Conservation (phyloP, 1,140 invertebrate species). For the Solenopsis invicta region DNA sequence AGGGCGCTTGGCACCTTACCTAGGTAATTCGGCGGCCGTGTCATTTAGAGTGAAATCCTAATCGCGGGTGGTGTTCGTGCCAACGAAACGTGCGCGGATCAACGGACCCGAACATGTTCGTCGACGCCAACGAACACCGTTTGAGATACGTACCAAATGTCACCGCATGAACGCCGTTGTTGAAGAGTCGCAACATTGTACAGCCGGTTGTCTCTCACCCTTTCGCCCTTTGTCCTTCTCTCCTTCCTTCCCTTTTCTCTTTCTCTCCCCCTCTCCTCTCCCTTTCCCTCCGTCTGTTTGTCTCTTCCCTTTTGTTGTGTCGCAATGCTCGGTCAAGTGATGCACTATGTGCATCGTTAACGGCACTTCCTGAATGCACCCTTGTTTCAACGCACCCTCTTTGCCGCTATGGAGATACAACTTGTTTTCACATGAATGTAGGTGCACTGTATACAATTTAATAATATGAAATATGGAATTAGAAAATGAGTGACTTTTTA, state of each 20-base stretch:
- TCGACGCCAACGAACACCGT: conserved; percentile 70
- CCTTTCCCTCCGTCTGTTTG: not conserved
- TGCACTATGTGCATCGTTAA: conserved; percentile 72
- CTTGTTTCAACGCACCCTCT: conserved; percentile 45
- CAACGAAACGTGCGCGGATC: conserved; percentile 46
- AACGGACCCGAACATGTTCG: conserved; percentile 60
- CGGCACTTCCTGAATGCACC: conserved; percentile 68
- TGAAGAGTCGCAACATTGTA: conserved; percentile 76
- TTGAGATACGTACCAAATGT: conserved; percentile 76
- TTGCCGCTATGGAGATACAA: conserved; percentile 20
- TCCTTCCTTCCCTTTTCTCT: conserved; percentile 29
- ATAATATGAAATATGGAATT: not conserved
- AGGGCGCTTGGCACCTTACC: conserved; percentile 8
- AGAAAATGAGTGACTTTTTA: not conserved
- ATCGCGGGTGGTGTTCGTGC: conserved; percentile 50
- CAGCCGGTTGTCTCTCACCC: conserved; percentile 62
- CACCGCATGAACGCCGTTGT: conserved; percentile 68
- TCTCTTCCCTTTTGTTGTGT: not conserved
- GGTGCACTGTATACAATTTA: not conserved
- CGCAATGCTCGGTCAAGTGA: conserved; percentile 71
- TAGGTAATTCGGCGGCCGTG: conserved; percentile 40
- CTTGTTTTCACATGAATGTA: not conserved
- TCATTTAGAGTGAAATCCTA: conserved; percentile 16
- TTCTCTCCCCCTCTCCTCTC: conserved; percentile 35
- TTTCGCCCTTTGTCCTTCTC: conserved; percentile 13